phyloP scores from a whole-genome alignment of 2,888 invertebrate genomes.

The Leptarthrus brevirostris region DNA sequence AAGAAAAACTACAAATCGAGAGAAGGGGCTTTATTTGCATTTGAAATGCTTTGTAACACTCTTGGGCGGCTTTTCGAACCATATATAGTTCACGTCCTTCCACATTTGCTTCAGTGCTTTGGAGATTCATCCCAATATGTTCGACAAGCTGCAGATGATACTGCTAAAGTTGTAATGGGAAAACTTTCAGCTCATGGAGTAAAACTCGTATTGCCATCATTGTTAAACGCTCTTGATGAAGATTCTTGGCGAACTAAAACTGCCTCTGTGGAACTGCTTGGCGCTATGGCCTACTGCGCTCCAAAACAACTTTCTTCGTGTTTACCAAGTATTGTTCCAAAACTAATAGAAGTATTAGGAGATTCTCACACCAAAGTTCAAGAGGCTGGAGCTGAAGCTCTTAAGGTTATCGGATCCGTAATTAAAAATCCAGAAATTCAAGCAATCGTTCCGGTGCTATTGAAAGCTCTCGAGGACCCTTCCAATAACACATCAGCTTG shows the following conservation, averaged over 20 bases:
- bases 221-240: conserved; percentile 93
- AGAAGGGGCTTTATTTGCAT: conserved; percentile 96
- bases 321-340: conserved; percentile 97
- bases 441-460: conserved; percentile 86
- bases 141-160: conserved; percentile 95
- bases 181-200: conserved; percentile 97
- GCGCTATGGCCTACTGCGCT: conserved; percentile 99
- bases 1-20: conserved; percentile 95
- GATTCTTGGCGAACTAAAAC: conserved; percentile 99
- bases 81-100: conserved; percentile 96
- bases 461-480: conserved; percentile 95
- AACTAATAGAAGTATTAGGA: conserved; percentile 94
- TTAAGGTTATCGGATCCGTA: conserved; percentile 96
- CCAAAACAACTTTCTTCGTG: conserved; percentile 98
- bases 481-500: conserved; percentile 93
- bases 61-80: conserved; percentile 98
- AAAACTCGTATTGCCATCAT: conserved; percentile 93
- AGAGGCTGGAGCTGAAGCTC: conserved; percentile 94
- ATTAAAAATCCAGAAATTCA: conserved; percentile 99
- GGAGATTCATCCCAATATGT: conserved; percentile 97
- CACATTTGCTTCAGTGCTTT: conserved; percentile 93
- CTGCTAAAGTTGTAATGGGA: conserved; percentile 94
- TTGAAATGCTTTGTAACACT: conserved; percentile 92
- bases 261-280: conserved; percentile 93
- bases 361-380: conserved; percentile 98